Conservation (phyloP, 2,888 invertebrate species). For the Meiosimyza platycephala region DNA sequence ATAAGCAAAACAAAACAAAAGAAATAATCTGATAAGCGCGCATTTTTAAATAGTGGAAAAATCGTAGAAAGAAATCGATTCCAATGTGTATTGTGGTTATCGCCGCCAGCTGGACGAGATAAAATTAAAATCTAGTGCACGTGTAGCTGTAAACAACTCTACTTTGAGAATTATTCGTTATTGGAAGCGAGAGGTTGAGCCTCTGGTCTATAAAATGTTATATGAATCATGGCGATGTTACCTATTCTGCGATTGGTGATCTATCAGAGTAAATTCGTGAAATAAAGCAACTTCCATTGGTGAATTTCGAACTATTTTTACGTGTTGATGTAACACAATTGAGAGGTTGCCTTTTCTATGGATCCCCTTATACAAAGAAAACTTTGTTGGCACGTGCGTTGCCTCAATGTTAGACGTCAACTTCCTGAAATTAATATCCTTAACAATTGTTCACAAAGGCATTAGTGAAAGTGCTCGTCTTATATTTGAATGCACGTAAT, state of each 20-base stretch:
- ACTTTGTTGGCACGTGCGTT: slow-evolving; percentile 94
- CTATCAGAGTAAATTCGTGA: slow-evolving; percentile 98
- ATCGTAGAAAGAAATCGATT: no score
- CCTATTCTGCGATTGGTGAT: slow-evolving; percentile 96
- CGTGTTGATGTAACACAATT: slow-evolving; percentile 99
- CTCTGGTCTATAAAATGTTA: slow-evolving; percentile 99
- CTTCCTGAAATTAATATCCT: slow-evolving; percentile 98
- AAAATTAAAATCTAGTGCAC: no score
- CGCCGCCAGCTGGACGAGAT: no score
- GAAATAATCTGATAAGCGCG: no score
- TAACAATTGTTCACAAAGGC: slow-evolving; percentile 99
- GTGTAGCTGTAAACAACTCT: no score
- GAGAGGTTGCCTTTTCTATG: slow-evolving; percentile 96
- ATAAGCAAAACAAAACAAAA: no score
- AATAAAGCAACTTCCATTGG: slow-evolving; percentile 93
- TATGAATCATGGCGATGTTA: slow-evolving; percentile 97
- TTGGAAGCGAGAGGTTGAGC: slow-evolving; percentile 99
- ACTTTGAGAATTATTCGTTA: no score
- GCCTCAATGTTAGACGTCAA: slow-evolving; percentile 98
- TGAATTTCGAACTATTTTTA: slow-evolving; percentile 97
- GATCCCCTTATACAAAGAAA: slow-evolving; percentile 99
- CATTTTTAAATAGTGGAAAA: no score
- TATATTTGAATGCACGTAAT: slow-evolving; percentile 97
- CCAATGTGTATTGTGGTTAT: no score
- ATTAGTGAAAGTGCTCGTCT: slow-evolving; percentile 99